Evolutionary conservation across 2,113 vertebrate genomes (phyloP), one percentile per base, ranked within the genome.

Genomic region (Catagonus wagneri): DNA sequence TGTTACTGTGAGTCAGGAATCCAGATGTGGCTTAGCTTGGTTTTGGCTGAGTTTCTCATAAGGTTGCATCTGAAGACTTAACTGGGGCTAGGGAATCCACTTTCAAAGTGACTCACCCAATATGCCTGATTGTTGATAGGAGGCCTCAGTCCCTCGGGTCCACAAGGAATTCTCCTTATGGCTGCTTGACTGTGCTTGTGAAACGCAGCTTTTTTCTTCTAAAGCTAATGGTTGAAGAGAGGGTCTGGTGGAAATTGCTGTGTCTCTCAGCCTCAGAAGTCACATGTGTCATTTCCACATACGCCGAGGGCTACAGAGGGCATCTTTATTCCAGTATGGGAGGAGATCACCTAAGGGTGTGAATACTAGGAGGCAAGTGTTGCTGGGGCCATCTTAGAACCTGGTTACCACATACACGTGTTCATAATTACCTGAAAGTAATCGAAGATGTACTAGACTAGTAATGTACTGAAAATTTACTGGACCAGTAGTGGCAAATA

Each of bases 401-500:
- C 58, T 96, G 52, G n/a, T 27, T 78, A 7, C 29, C 50, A 56
- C 25, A 56, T 75, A 65, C 0, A 29, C 16, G 68, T 34, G 52
- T 81, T 95, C 8, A 79, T 75, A 68, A 90, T 78, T 65, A 93
- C 80, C 54, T 92, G 50, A 72, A 90, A 94, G 52, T 58, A 85
- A 23, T 69, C 60, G n/a, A 83, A 94, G 65, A 63, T 88, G 12
- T 65, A 50, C 27, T 76, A 39, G 72, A 17, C 29, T 75, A 75
- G 39, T 54, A 14, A 56, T 56, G 13, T 75, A 50, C 25, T 75
- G 17, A 75, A 75, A 29, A 34, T 56, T 32, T 9, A 34, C 32
- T 34, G n/a, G n/a, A 34, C n/a, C 58, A 36, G 20, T 16, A 58
- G 22, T 80, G 54, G 20, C 27, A 54, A 78, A 72, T 50, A 50